Conservation (phyloP, 2,797 vertebrate species). For the Sus cebifrons region DNA sequence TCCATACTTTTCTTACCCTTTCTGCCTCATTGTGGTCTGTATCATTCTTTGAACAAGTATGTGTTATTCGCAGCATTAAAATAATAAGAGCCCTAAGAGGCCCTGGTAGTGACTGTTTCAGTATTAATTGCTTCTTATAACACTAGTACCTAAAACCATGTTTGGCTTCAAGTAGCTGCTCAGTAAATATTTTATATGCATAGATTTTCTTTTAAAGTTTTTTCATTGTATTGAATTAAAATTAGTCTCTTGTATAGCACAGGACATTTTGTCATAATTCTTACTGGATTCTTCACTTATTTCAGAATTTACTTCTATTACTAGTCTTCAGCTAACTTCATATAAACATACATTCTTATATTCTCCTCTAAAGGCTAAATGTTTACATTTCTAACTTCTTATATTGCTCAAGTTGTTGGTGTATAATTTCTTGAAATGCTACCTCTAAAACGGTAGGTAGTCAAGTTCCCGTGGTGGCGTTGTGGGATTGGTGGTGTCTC, state of each 20-base stretch:
- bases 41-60: background rate
- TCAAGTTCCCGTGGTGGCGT: background rate
- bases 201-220: background rate
- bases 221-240: slow-evolving; percentile 39
- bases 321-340: background rate
- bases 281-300: background rate
- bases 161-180: background rate
- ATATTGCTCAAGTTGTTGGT: background rate
- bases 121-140: background rate
- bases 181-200: slow-evolving; percentile 4
- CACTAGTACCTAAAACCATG: background rate
- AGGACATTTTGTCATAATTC: background rate
- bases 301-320: background rate
- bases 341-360: background rate
- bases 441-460: background rate
- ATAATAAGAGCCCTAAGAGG: background rate
- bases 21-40: background rate
- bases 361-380: background rate
- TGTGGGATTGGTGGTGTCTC: too few species aligned
- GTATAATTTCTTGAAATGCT: slow-evolving; percentile 23
- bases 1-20: background rate
- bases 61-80: background rate
- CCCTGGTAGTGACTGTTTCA: background rate
- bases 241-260: background rate
- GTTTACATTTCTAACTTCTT: background rate